These are phyloP conservation scores for Zaprionus nigranus DNA, from an alignment of 1,140 invertebrate genomes.

Conservation along the genomic window DNA sequence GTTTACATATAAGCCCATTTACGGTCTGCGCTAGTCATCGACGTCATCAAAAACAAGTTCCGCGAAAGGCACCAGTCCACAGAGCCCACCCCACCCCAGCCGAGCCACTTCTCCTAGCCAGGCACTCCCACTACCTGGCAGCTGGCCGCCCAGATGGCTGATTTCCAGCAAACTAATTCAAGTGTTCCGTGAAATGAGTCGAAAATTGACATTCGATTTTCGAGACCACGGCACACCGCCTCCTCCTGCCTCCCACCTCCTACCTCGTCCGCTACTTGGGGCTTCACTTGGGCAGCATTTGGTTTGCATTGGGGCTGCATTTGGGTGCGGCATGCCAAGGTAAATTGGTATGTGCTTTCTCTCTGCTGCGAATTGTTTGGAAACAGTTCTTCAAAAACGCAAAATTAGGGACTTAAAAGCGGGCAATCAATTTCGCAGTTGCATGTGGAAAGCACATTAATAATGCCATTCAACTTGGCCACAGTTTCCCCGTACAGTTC, in stretches of 20 bases:
- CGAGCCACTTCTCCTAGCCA: neutral
- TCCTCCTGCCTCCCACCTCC: neutral
- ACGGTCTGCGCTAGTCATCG: slow-evolving; percentile 45
- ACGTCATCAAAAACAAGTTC: slow-evolving; percentile 59
- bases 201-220: slow-evolving; percentile 84
- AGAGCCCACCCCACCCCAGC: neutral
- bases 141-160: slow-evolving; percentile 6
- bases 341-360: neutral
- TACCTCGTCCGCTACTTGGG: neutral
- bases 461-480: slow-evolving; percentile 17
- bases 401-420: slow-evolving; percentile 8
- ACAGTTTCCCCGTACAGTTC: neutral
- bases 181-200: slow-evolving; percentile 84
- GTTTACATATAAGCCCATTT: slow-evolving; percentile 2
- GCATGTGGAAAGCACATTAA: slow-evolving; percentile 62
- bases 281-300: neutral
- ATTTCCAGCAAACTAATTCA: slow-evolving; percentile 70
- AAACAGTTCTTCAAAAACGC: slow-evolving; percentile 16
- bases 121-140: neutral
- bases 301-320: neutral
- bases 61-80: slow-evolving; percentile 44
- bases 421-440: slow-evolving; percentile 59
- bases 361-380: slow-evolving; percentile 13
- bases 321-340: slow-evolving; percentile 10
- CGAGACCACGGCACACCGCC: slow-evolving; percentile 77